Evolutionary conservation across 2,888 invertebrate species (phyloP), one percentile per base, ranked within the genome.

Genomic region (Cartodere bifasciata): DNA sequence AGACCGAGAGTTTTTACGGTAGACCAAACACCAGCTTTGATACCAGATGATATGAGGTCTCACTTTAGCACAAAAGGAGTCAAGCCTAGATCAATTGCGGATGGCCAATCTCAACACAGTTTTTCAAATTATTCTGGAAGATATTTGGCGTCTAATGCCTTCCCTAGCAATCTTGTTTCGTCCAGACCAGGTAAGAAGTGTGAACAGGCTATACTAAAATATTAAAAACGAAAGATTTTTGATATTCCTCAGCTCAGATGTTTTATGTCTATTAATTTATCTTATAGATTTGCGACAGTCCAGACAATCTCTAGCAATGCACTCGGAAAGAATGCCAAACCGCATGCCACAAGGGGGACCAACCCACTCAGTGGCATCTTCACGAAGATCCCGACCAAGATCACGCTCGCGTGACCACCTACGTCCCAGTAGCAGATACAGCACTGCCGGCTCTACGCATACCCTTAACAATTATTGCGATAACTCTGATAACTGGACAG

Each of bases 401-500:
- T 85, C 85, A 32, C 70, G 85, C 47, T 82, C 81, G 41, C 73
- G 85, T 32, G 73, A 72, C 41, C 65, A 75, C 47, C 68, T 72
- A 45, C 63, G 76, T 50, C 82, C 83, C 32, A 76, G 81, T 53
- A 83, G 85, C 63, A 70, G 86, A 47, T 72, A 72, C 55, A 77
- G 78, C 48, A 67, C 79, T 39, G 80, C 82, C 37, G 85, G 85
- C 42, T 85, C 85, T 15, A 77, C 75, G 26, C 75, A 85, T 47
- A 85, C 84, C 25, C 67, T 85, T 50, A 85, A 77, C 52, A 76
- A 84, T 57, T 86, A 85, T 59, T 84, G 85, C 58, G 87, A 87
- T 56, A 87, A 86, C 55, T 81, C 83, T 29, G 84, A 85, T 58
- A 85, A 86, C 57, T 91, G 90, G 90, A 88, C 90, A 46, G 90